Evolutionary conservation across 2,797 vertebrate species (phyloP).

Genomic region (Sitta carolinensis): DNA sequence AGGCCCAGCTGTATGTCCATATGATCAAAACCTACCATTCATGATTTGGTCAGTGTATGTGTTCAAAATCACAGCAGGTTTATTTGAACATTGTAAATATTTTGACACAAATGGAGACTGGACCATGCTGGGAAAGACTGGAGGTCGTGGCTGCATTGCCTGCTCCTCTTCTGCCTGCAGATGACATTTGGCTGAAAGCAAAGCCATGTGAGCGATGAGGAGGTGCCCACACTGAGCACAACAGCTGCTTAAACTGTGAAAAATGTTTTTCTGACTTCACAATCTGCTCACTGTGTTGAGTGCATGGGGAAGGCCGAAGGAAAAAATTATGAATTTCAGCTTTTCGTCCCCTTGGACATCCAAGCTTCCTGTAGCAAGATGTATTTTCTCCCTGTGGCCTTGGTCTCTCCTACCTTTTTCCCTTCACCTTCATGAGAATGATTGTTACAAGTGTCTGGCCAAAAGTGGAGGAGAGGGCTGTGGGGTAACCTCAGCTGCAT

Average conservation of each 20-base stretch:
- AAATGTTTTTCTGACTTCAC: not conserved
- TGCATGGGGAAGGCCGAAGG: not conserved
- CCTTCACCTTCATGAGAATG: not conserved
- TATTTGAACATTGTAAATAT: not conserved
- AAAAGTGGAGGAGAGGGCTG: not conserved
- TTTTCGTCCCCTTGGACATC: not conserved
- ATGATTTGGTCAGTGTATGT: not conserved
- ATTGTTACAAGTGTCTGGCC: not conserved
- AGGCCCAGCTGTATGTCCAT: not conserved
- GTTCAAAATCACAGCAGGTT: not conserved
- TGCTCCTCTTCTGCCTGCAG: not conserved
- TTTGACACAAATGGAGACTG: not conserved
- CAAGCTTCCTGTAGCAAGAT: not conserved
- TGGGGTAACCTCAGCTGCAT: accelerated
- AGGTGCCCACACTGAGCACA: not conserved
- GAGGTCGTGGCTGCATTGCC: not conserved
- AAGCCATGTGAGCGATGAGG: not conserved
- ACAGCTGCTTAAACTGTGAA: not conserved
- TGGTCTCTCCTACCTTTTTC: not conserved
- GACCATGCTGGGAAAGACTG: not conserved
- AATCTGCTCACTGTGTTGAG: accelerated
- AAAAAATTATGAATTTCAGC: not conserved
- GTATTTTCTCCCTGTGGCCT: not conserved
- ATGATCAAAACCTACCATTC: not conserved
- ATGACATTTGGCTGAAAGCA: not conserved